Evolutionary conservation across 2,888 invertebrate species (phyloP).

Genomic region (Galerucella calmariensis): DNA sequence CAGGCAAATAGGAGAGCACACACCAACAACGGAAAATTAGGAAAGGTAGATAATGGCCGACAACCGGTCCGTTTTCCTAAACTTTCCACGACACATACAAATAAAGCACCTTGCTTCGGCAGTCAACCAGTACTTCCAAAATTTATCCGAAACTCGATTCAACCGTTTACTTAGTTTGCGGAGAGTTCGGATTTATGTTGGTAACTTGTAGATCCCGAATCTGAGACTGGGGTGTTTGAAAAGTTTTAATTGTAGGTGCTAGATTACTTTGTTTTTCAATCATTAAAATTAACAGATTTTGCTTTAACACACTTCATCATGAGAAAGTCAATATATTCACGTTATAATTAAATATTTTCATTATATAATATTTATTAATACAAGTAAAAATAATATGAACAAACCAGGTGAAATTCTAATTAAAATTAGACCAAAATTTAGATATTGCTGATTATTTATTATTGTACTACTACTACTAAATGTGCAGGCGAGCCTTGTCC

Average conservation of each 20-base stretch:
- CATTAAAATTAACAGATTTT: neutral
- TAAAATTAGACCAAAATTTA: no score
- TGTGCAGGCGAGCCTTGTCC: no score
- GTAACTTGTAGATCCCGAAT: conserved; percentile 35
- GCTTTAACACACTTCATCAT: neutral
- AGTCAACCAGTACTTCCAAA: conserved; percentile 23
- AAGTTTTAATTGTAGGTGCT: conserved; percentile 5
- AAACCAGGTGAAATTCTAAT: no score
- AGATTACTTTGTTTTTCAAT: neutral
- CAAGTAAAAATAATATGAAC: no score
- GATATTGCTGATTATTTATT: no score
- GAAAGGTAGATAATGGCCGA: conserved; percentile 46
- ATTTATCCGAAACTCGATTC: conserved; percentile 37
- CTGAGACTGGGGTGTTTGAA: conserved; percentile 10
- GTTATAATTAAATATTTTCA: neutral
- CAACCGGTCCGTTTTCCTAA: conserved; percentile 39
- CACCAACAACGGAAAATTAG: neutral
- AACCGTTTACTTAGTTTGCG: conserved; percentile 36
- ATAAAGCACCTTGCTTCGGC: conserved; percentile 38
- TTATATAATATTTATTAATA: no score
- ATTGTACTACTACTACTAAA: no score
- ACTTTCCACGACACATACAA: conserved; percentile 37
- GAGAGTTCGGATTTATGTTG: conserved; percentile 30
- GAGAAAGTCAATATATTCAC: neutral
- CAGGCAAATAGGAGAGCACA: neutral